A percentile compares a stretch with the other conserved stretches of the same genome.
Evolutionary conservation across 2,888 invertebrate genomes (phyloP).

Genomic region (Blastobasis lacticolella): DNA sequence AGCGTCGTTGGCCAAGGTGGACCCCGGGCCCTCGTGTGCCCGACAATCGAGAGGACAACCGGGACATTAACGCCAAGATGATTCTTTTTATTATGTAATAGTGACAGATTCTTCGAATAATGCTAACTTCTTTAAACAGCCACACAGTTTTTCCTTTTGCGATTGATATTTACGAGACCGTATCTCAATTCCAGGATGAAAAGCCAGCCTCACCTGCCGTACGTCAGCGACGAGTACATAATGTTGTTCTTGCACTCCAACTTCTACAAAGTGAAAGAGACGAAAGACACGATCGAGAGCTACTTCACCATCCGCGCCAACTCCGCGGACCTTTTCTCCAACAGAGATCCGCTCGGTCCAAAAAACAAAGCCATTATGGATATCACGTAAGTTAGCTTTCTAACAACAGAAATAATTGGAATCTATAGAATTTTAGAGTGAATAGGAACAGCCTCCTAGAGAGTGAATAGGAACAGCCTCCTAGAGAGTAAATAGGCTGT

Average conservation of each 20-base stretch:
- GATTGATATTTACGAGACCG: background rate
- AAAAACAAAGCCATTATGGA: conserved; percentile 71
- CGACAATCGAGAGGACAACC: too few species aligned
- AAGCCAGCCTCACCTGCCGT: conserved; percentile 74
- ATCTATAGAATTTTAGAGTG: too few species aligned
- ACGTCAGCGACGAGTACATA: conserved; percentile 77
- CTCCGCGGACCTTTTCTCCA: conserved; percentile 74
- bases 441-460: too few species aligned
- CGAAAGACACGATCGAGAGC: conserved; percentile 63
- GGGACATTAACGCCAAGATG: too few species aligned
- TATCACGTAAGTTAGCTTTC: conserved; percentile 62
- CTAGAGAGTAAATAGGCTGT: too few species aligned
- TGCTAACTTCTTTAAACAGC: too few species aligned
- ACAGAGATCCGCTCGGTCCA: conserved; percentile 67
- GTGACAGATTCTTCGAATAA: too few species aligned
- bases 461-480: too few species aligned
- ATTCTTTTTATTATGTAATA: too few species aligned
- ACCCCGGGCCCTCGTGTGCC: too few species aligned
- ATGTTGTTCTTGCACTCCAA: conserved; percentile 78
- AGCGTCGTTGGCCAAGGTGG: too few species aligned
- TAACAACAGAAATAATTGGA: too few species aligned
- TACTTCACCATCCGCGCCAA: conserved; percentile 75
- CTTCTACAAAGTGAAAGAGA: conserved; percentile 63
- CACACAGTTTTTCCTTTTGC: background rate
- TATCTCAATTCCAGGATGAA: conserved; percentile 68